Evolutionary conservation across 2,113 vertebrate genomes (phyloP).

Genomic region (Phainopepla nitens): DNA sequence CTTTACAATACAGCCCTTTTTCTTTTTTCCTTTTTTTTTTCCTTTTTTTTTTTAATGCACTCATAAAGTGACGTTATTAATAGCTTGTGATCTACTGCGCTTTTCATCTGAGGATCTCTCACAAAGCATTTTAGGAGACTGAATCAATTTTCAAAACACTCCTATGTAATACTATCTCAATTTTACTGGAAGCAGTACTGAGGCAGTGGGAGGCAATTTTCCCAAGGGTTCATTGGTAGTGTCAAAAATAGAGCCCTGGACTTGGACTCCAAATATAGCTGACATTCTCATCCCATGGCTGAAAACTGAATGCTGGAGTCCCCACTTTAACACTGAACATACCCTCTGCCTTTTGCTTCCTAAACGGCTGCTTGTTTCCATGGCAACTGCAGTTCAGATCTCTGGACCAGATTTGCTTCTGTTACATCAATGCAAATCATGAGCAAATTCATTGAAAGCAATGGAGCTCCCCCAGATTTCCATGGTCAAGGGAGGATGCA

Average conservation of each 20-base stretch:
- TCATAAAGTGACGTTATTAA: constrained; percentile 14
- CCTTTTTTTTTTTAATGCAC: not conserved
- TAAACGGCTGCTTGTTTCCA: not conserved
- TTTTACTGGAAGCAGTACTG: constrained; percentile 43
- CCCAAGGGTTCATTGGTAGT: constrained; percentile 36
- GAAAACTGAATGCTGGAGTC: not conserved
- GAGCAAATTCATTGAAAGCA: constrained; percentile 6
- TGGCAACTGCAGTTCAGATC: not conserved
- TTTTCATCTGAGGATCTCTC: constrained; percentile 48
- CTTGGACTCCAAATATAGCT: not conserved
- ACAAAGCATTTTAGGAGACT: constrained; percentile 37
- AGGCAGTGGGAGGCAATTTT: constrained; percentile 25
- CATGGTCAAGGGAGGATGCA: not conserved
- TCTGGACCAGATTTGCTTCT: constrained; percentile 16
- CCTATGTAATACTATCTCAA: constrained; percentile 47
- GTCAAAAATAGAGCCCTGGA: constrained; percentile 20
- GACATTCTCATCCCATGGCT: not conserved
- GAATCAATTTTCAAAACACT: constrained; percentile 68
- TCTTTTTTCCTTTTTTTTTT: not conserved
- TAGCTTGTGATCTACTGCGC: constrained; percentile 12
- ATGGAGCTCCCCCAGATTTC: not conserved
- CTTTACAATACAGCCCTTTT: not conserved
- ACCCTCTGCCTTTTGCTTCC: not conserved
- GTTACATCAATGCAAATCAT: constrained; percentile 8
- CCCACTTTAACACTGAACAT: not conserved